Percentiles rank a stretch among this genome's conserved stretches.
phyloP scores from a whole-genome alignment of 2,888 invertebrate genomes.

The Willowsia nigromaculata region DNA sequence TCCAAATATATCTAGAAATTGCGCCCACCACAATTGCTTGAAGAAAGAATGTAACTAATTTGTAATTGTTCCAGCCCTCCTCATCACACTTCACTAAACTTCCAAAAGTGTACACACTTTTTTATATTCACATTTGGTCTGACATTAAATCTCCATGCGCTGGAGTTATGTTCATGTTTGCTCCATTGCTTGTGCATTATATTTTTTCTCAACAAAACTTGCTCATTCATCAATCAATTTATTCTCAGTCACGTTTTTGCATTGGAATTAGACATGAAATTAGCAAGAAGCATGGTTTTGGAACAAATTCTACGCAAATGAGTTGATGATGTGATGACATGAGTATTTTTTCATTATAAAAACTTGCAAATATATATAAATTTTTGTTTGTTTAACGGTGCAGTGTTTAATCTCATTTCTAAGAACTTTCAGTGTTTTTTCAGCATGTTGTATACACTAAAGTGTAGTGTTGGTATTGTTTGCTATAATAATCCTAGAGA shows the following conservation, averaged over 20 bases:
- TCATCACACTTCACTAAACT: constrained; percentile 3
- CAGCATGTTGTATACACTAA: too few species aligned
- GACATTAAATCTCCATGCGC: background rate
- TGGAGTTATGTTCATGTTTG: background rate
- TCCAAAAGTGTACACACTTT: constrained; percentile 10
- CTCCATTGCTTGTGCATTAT: background rate
- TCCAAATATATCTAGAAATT: constrained; percentile 33
- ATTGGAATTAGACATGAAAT: constrained; percentile 42
- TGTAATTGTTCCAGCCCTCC: constrained; percentile 23
- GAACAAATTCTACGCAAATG: background rate
- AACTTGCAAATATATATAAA: background rate
- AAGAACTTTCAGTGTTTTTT: too few species aligned
- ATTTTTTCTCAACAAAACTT: constrained; percentile 10
- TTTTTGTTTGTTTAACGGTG: background rate
- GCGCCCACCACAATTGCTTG: constrained; percentile 18
- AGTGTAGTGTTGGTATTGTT: too few species aligned
- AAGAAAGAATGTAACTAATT: constrained; percentile 29
- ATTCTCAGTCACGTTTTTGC: constrained; percentile 61
- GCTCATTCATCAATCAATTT: constrained; percentile 48
- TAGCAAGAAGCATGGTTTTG: constrained; percentile 46
- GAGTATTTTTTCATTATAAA: background rate
- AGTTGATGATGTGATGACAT: background rate
- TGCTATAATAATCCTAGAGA: too few species aligned
- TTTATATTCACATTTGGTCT: background rate
- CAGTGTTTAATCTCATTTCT: too few species aligned